A percentile compares a stretch with the other conserved stretches of the same genome.
phyloP scores from a whole-genome alignment of 2,113 vertebrate genomes.

The Scomber japonicus region DNA sequence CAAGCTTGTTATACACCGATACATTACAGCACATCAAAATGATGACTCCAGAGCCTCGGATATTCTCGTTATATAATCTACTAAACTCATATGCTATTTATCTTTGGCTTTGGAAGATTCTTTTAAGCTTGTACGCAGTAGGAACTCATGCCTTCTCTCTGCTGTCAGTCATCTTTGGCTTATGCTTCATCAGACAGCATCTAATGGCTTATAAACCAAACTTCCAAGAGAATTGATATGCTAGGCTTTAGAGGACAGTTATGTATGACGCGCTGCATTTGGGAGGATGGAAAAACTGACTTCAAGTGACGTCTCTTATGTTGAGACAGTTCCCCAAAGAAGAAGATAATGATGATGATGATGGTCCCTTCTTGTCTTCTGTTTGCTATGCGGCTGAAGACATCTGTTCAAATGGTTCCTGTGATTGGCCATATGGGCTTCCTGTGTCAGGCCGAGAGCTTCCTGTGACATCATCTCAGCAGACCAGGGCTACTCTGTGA shows the following conservation, averaged over 20 bases:
- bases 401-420: constrained; percentile 19
- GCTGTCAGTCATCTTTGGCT: constrained; percentile 68
- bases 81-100: constrained; percentile 49
- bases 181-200: constrained; percentile 62
- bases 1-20: constrained; percentile 58
- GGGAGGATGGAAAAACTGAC: constrained; percentile 40
- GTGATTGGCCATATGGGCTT: constrained; percentile 17
- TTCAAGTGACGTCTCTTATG: constrained; percentile 15
- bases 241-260: constrained; percentile 50
- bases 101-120: constrained; percentile 52
- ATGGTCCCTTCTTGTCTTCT: no score
- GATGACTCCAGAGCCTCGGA: constrained; percentile 61
- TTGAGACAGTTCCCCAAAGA: constrained; percentile 40
- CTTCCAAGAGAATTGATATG: constrained; percentile 35
- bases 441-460: constrained; percentile 33
- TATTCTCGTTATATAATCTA: constrained; percentile 51
- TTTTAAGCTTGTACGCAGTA: constrained; percentile 45
- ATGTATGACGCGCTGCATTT: constrained; percentile 49
- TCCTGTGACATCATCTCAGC: constrained; percentile 33
- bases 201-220: constrained; percentile 53
- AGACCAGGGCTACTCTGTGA: constrained; percentile 39
- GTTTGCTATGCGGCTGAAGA: constrained; percentile 15
- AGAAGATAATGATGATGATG: not conserved
- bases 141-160: constrained; percentile 58
- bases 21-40: constrained; percentile 48